Evolutionary conservation across 2,797 vertebrate species (phyloP), one percentile per base, ranked within the genome.

Genomic region (Bradypodion ventrale): DNA sequence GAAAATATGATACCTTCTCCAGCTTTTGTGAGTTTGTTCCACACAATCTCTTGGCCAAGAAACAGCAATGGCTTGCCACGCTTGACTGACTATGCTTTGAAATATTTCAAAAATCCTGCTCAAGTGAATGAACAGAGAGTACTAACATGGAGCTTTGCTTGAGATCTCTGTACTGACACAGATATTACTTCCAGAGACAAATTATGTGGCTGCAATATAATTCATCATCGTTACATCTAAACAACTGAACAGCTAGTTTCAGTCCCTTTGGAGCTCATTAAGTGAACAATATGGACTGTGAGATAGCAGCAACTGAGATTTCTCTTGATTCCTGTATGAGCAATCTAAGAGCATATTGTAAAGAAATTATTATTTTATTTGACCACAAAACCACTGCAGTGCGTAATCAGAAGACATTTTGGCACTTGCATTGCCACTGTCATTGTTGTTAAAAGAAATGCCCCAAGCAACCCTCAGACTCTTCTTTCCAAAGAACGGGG

Each of bases 241-340:
- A 84, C 59, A 74, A 72, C 62, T 46, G 60, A 74, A 66, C 68
- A 66, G 66, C 46, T 72, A 37, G 60, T 60, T 87, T 76, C n/a
- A 79, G 62, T 83, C 85, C 85, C 81, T 40, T 32, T 59, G 27
- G 70, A 49, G 62, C 81, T 79, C 85, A 87, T 87, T 83, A 87
- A 83, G 37, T 68, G 78, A 79, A 73, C 80, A 75, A n/a, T 19
- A 40, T 52, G 65, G 52, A 82, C n/a, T 29, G 40, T 82, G 52
- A 49, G 42, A 81, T 16, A 70, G 42, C 40, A 76, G 46, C 40
- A 46, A 59, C 37, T 69, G 65, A 69, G n/a, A n/a, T 15, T 80
- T 69, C 25, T 85, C 80, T 37, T 62, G 59, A 62, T 70, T 85
- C 42, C 46, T 60, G 75, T 76, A 69, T 73, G 76, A 79, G 49